A percentile compares a stretch with the other conserved stretches of the same genome.
Conservation (phyloP, 2,113 vertebrate species). For the Sylvicapra grimmia region DNA sequence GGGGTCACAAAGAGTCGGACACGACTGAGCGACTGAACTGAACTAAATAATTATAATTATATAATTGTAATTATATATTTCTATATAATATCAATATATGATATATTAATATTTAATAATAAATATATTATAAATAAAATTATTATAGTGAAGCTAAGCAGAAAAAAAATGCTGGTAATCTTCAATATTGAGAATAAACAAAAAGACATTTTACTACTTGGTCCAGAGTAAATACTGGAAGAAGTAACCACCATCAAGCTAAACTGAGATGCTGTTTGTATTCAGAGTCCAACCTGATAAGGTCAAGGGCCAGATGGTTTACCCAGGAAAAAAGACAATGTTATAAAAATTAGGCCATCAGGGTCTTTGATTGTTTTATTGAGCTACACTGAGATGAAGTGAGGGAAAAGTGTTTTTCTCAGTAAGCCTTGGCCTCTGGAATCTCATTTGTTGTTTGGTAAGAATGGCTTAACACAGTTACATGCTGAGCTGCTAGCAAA, state of each 20-base stretch:
- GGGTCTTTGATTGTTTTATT: background rate
- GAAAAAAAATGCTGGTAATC: background rate
- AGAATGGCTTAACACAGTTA: background rate
- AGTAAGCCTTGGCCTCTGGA: background rate
- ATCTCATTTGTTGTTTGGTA: background rate
- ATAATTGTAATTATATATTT: too few relatives aligned
- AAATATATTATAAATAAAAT: too few relatives aligned
- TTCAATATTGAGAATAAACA: background rate
- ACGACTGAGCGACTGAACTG: too few relatives aligned
- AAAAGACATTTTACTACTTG: background rate
- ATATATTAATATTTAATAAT: too few relatives aligned
- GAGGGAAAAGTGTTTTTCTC: background rate
- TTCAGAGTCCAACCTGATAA: background rate
- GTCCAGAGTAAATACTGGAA: background rate
- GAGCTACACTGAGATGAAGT: background rate
- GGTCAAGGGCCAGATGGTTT: background rate
- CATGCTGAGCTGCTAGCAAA: background rate
- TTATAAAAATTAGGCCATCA: background rate
- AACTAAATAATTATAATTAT: too few relatives aligned
- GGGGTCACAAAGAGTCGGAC: too few relatives aligned
- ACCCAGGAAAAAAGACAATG: background rate
- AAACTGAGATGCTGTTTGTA: background rate
- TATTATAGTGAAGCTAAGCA: background rate
- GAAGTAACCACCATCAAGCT: background rate
- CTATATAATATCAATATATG: too few relatives aligned